Evolutionary conservation across 1,140 invertebrate genomes (phyloP), one percentile per base, ranked within the genome.

Genomic region (Cotesia chilonis): DNA sequence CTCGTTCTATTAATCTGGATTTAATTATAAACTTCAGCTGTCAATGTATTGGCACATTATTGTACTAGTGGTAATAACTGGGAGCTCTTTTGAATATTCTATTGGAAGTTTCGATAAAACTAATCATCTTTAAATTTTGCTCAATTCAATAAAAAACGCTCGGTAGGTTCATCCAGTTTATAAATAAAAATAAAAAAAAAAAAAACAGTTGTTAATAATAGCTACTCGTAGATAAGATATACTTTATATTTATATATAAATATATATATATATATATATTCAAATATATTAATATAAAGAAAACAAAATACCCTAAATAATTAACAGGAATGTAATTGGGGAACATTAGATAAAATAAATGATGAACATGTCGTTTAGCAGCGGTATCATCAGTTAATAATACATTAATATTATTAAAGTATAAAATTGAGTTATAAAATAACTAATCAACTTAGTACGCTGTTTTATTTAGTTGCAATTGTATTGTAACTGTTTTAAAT

Each of bases 11-110:
- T 47, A 9, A 47, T 28, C 37, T 63, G 12, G 37, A 37, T n/a
- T 37, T 7, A 63, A 68, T 69, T 79, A 79, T 80, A 83, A 75
- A 82, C 83, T 83, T 83, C 78, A 83, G 82, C 83, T 76, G 74
- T 68, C 81, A 73, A 75, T 76, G 74, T 84, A 84, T 86, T 86
- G 85, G 85, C 85, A 86, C 85, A 83, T 79, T 75, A 76, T 86
- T 86, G 84, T 86, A 86, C 85, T 85, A 82, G 75, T 75, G 82
- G 80, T 81, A 80, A 81, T 78, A 68, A 37, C 52, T 68, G 14
- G 36, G 66, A 52, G 14, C 61, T 28, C 54, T 52, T 52, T 47
- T 47, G 5, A 47, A 47, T 47, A 47, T 47, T 47, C 41, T 47
- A 47, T 47, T 47, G 41, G 41, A 47, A 47, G 41, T 47, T 47